Base-by-base conservation (phyloP, 2,113 vertebrate species). In the Actenoides lindsayi region DNA sequence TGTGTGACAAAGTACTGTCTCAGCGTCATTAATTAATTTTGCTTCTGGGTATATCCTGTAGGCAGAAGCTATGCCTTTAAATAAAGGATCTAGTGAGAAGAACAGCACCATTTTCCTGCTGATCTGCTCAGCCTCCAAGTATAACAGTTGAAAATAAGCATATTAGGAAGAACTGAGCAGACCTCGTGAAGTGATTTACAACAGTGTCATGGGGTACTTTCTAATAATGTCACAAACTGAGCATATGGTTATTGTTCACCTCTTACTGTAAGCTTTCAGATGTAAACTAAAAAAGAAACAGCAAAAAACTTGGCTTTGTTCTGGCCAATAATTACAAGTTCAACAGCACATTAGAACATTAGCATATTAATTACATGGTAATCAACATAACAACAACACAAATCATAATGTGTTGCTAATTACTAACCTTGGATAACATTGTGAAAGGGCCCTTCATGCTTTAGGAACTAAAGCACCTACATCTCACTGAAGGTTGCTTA, bases 331-430 rank as follows among this genome's bases (percentile, higher is more conserved):
- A 73, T 90, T 83, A 10, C 33, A 73, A 76, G 18, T 71, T 87
- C 57, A 89, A 20, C 12, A 56, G 60, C 0, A 0, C 83, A 42
- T 84, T 71, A 78, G 50, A 77, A 56, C 18, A 87, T 84, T 89
- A 95, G 18, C 80, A 64, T 89, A 89, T 79, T 95, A 87, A 96
- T 94, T 87, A 75, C 18, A 53, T 87, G 24, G 35, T 65, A 95
- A 82, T 94, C 77, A 79, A 87, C 69, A 50, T 67, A 75, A 33
- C 37, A 90, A 35, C 54, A 56, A 27, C 13, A 20, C 44, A 82
- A 71, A 54, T 89, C 14, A 30, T 81, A 59, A 82, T 33, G 7
- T 67, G 31, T 78, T 78, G 39, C 65, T 93, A 81, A 78, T 87
- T 94, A 42, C 65, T 84, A 85, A 76, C n/a, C n/a, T 89, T 54